Base-by-base conservation (phyloP, 2,888 invertebrate species). In the Branchinecta sandiegonensis region DNA sequence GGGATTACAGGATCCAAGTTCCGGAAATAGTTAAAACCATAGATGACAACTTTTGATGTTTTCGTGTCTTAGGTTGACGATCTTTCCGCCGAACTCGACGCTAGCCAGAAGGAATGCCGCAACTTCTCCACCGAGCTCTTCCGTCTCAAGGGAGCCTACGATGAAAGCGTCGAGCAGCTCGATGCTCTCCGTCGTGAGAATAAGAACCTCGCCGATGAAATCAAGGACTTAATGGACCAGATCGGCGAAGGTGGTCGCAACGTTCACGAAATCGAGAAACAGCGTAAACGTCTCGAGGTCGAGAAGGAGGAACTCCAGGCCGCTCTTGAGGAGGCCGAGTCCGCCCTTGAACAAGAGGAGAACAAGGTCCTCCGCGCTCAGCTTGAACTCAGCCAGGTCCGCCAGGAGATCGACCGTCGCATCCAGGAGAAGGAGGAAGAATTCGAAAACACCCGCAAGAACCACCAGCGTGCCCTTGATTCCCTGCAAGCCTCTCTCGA, bases 401-500 rank as follows among this genome's bases (percentile, higher is more conserved):
- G 97, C 79, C 94, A 95, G 82, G 97, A 99, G 83, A 97, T 99
- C 81, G 99, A 99, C 83, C 90, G 96, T 78, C 89, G 99, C 78
- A 93, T 99, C 81, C 95, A 95, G 80, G 99, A 99, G 86, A 99
- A 99, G 84, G 99, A 99, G 78, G 99, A 99, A 78, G 99, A 99
- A 83, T 99, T 99, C 85, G 97, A 99, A 80, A 97, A 96, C 83
- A 99, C 99, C 68, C 80, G 82, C 83, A 97, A 96, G 86, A 99
- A 97, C 82, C 97, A 99, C 86, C 96, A 97, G 83, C 90, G 97
- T 74, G 96, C 97, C 73, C 87, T 99, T 79, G 99, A 99, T 82
- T 96, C 95, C 78, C 96, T 97, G 95, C 83, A 84, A 74, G 83
- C 83, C 72, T 80, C 79, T 71, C 76, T 83, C 71, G 83, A 83